These are phyloP conservation scores for Patella pellucida DNA, from an alignment of 2,888 invertebrate genomes.

Conservation along the genomic window DNA sequence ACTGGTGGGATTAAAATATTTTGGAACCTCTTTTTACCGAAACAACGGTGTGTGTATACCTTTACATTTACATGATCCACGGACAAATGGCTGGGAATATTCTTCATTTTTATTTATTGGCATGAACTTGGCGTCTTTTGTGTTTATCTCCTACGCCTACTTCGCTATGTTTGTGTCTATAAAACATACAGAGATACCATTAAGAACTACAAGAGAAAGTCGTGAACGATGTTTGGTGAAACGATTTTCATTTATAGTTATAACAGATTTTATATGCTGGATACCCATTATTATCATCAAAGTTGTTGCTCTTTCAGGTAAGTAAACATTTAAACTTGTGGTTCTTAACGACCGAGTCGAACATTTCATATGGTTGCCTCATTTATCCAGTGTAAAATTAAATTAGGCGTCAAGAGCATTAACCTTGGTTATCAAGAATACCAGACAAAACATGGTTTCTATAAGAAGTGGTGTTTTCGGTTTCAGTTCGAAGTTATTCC, in stretches of 20 bases:
- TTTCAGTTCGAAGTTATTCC: no score
- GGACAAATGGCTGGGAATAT: conserved; percentile 35
- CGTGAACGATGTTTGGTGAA: conserved; percentile 23
- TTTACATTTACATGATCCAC: conserved; percentile 42
- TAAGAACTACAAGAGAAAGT: conserved; percentile 26
- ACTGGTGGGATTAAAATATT: conserved; percentile 29
- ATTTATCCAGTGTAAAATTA: background rate
- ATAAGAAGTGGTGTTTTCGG: no score
- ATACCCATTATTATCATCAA: conserved; percentile 33
- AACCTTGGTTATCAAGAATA: no score
- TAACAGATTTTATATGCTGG: conserved; percentile 33
- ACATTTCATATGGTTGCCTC: background rate
- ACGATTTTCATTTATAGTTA: conserved; percentile 29
- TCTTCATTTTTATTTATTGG: conserved; percentile 28
- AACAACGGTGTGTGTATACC: conserved; percentile 41
- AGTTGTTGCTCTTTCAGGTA: conserved; percentile 29
- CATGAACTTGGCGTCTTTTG: conserved; percentile 31
- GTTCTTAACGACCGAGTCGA: background rate
- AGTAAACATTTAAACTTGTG: background rate
- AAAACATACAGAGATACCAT: conserved; percentile 22
- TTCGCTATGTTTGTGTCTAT: conserved; percentile 35
- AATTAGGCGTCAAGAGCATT: no score
- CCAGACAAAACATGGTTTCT: no score
- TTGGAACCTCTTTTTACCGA: conserved; percentile 33
- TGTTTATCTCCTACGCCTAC: conserved; percentile 31